Evolutionary conservation across 2,797 vertebrate genomes (phyloP), one percentile per base, ranked within the genome.

Genomic region (Rhynchonycteris naso): DNA sequence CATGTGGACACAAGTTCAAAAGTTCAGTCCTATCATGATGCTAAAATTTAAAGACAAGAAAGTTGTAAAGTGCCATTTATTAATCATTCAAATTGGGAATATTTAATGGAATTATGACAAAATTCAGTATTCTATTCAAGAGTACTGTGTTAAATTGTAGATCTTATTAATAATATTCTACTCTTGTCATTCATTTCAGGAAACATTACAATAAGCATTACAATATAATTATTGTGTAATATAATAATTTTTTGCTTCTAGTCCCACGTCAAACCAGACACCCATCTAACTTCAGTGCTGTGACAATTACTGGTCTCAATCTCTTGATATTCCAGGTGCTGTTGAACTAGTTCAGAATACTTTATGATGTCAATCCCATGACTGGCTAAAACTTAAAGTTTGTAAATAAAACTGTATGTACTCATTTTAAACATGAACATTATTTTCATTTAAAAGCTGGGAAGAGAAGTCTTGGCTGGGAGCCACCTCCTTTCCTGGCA

Each of bases 91-190:
- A 94, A 97, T 97, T 96, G 94, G 89, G 78, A 96, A 97, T 93
- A 94, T 52, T 98, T 98, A 98, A 96, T 97, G 97, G 93, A 98
- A 98, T 96, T 97, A 97, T 97, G 97, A 98, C 97, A 98, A 98
- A 98, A 98, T 93, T 96, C 97, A 97, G 96, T 98, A 96, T 97
- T 98, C 97, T 98, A 98, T 98, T 97, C 97, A 97, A 89, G 96
- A 97, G 79, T 90, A 90, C 95, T 98, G 93, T 96, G 94, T 98
- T 97, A 97, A 98, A 95, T 80, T 97, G 94, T 98, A 96, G 97
- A 97, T 68, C 97, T 97, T 98, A 96, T 97, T 98, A 98, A 97
- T 98, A 96, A 96, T 97, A 97, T 98, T 97, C 92, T 94, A 71
- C 88, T 97, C 93, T 98, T 98, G 68, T 95, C 88, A 91, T 92